Base-by-base conservation (phyloP, 92 coral and sea anemone genomes). In the Pocillopora meandrina region DNA sequence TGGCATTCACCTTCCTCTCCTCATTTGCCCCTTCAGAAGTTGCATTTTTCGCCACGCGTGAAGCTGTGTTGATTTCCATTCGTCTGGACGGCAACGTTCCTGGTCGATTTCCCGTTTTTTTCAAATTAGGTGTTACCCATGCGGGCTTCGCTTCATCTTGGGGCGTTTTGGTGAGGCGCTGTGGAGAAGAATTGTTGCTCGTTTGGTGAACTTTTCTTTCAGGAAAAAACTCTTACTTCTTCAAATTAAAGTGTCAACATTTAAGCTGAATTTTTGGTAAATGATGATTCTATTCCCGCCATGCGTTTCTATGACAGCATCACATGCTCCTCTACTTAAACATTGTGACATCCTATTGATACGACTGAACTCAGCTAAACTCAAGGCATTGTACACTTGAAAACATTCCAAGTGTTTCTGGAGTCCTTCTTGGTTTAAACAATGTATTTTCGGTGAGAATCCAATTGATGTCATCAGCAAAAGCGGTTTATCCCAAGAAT, bases 121-220 rank as follows among this genome's bases (percentile, higher is more conserved):
- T 83, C 1, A 92, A 84, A 72, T 67, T 79, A 14, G 85, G 91
- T 19, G 86, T 90, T n/a, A 72, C 72, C 95, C 98, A 94, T n/a
- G 79, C 87, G 12, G 98, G 95, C 72, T 87, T 94, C 14, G 52
- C 72, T 71, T 76, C 85, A 23, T 78, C 73, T 52, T 87, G 82
- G 33, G 57, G 77, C 2, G 68, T 14, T 23, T 55, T 52, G 52
- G 74, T 83, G 1, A 21, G 55, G 60, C 86, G 71, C 85, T 81
- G 85, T 17, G 60, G 74, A 65, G 55, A 61, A 33, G 55, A 74
- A 11, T 57, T 9, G 47, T n/a, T 12, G 2, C 26, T 59, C 3
- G 36, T 2, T 0, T 42, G 8, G 52, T 42, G 8, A 42, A 42
- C 5, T 42, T 14, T 72, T 72, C 12, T 72, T 19, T 47, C 77